Conservation (phyloP, 35 echinoderm and acorn worm genomes). For the Apostichopus californicus region DNA sequence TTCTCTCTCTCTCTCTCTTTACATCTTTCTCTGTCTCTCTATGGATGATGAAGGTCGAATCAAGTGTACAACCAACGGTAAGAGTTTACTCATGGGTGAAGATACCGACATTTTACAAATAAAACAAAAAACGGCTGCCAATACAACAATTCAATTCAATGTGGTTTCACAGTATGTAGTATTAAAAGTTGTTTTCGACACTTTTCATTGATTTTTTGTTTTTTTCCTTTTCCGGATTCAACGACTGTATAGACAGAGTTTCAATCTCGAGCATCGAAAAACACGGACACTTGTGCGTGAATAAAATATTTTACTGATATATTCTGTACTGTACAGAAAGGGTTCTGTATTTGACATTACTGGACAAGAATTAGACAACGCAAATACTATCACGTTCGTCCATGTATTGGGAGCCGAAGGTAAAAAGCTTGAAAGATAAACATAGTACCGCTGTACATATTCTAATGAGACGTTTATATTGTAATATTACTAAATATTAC, state of each 20-base stretch:
- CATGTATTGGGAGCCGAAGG: no score
- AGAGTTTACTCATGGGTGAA: slow-evolving; percentile 7
- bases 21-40: neutral
- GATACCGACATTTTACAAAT: neutral
- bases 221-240: neutral
- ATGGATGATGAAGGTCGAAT: neutral
- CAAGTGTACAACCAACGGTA: neutral
- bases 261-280: neutral
- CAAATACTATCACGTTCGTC: no score
- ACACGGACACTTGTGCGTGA: no score
- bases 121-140: neutral
- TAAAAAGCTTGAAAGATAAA: no score
- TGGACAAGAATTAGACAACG: no score
- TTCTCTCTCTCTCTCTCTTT: neutral
- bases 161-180: neutral
- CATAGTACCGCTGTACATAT: no score
- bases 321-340: no score
- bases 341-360: no score
- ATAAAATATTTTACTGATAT: no score
- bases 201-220: slow-evolving; percentile 9
- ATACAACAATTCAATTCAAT: neutral
- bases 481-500: no score
- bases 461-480: no score
- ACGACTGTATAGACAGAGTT: neutral
- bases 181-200: slow-evolving; percentile 1